A percentile compares a stretch with the other conserved stretches of the same genome.
Evolutionary conservation across 2,888 invertebrate species (phyloP).

Genomic region (Agrilus biguttatus): DNA sequence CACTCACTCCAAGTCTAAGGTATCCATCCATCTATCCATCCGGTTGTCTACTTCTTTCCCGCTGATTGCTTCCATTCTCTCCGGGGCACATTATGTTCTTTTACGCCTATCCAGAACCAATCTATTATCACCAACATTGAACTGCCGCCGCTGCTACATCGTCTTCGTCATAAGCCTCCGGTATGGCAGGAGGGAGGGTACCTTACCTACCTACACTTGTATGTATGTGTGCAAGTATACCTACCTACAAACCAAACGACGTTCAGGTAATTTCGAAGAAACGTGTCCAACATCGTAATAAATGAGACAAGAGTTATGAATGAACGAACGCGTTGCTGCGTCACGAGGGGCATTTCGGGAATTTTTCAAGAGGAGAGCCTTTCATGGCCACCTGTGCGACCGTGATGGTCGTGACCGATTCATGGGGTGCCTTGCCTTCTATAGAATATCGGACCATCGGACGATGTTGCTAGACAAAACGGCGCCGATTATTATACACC

Average conservation of each 20-base stretch:
- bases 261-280: not conserved
- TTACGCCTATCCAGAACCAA: constrained; percentile 13
- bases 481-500: constrained; percentile 12
- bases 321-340: constrained; percentile 13
- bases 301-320: constrained; percentile 15
- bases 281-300: constrained; percentile 11
- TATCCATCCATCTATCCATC: no score
- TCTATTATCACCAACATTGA: constrained; percentile 8
- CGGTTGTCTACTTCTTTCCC: constrained; percentile 10
- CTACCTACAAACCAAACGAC: not conserved
- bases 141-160: not conserved
- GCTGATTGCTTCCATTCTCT: constrained; percentile 12
- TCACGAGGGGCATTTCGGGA: constrained; percentile 14
- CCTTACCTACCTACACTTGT: no score
- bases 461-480: constrained; percentile 12
- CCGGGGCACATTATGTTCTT: constrained; percentile 12
- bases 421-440: constrained; percentile 8
- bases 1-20: no score
- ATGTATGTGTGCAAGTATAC: no score
- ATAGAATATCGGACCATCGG: constrained; percentile 9
- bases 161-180: not conserved
- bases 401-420: constrained; percentile 7
- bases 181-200: no score
- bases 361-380: constrained; percentile 14
- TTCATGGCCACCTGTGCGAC: constrained; percentile 16